Percentiles rank a stretch among this genome's conserved stretches.
These are phyloP conservation scores for Pollenia labialis DNA, from an alignment of 2,888 invertebrate species.

Conservation along the genomic window DNA sequence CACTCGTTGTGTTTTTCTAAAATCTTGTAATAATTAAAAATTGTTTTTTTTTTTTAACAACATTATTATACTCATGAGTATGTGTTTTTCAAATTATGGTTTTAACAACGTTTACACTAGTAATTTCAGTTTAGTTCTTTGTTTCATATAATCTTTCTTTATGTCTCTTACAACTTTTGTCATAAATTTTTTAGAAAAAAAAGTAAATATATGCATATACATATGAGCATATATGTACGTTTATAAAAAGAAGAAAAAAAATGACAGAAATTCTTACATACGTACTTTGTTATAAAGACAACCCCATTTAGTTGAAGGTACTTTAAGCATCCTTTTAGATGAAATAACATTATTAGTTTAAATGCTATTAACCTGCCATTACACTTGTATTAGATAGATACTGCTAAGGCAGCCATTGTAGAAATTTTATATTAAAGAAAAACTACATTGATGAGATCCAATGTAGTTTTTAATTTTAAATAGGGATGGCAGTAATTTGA, in stretches of 20 bases:
- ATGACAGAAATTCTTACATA: neutral
- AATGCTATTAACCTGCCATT: too few relatives aligned
- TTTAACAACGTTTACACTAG: constrained; percentile 46
- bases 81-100: constrained; percentile 45
- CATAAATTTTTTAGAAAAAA: too few relatives aligned
- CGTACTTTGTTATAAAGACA: neutral
- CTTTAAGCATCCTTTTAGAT: constrained; percentile 38
- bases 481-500: too few relatives aligned
- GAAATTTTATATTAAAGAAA: too few relatives aligned
- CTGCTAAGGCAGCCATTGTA: too few relatives aligned
- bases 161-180: neutral
- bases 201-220: too few relatives aligned
- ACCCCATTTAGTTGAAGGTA: constrained; percentile 33
- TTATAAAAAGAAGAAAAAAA: neutral
- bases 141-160: neutral
- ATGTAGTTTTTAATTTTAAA: too few relatives aligned
- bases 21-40: constrained; percentile 46
- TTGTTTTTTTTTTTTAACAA: constrained; percentile 7
- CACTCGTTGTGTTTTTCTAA: constrained; percentile 23
- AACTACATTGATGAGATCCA: too few relatives aligned
- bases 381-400: too few relatives aligned
- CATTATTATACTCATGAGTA: neutral
- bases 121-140: constrained; percentile 1
- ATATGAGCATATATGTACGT: too few relatives aligned
- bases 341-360: constrained; percentile 8